These are phyloP conservation scores for Pangasius djambal DNA, from an alignment of 2,797 vertebrate species.

Conservation along the genomic window DNA sequence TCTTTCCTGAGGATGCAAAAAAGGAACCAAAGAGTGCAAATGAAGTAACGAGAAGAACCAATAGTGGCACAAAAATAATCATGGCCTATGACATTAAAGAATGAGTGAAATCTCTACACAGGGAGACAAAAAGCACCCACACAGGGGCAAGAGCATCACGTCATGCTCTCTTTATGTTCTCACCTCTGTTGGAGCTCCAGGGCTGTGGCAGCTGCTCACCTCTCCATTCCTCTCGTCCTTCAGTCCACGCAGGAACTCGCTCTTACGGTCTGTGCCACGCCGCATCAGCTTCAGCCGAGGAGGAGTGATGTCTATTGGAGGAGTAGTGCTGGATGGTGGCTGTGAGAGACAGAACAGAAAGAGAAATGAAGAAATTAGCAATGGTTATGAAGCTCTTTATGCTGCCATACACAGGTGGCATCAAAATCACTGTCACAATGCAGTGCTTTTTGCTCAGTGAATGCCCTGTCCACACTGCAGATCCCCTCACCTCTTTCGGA, in stretches of 20 bases:
- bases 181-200: conserved; percentile 90
- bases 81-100: background rate
- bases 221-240: conserved; percentile 95
- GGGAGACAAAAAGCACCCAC: background rate
- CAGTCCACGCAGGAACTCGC: conserved; percentile 93
- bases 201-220: conserved; percentile 87
- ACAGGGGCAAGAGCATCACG: background rate
- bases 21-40: background rate
- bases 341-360: conserved; percentile 58
- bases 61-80: background rate
- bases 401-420: background rate
- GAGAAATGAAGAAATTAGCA: background rate
- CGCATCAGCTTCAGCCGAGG: conserved; percentile 96
- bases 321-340: conserved; percentile 94
- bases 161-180: conserved; percentile 44
- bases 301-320: conserved; percentile 94
- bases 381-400: background rate
- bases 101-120: background rate
- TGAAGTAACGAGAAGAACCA: background rate
- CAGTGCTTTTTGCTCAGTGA: background rate
- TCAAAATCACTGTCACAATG: background rate
- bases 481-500: conserved; percentile 89
- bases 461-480: background rate
- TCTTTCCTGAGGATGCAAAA: background rate
- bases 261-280: conserved; percentile 93